Conservation (phyloP, 2,797 vertebrate genomes). For the Catharus ustulatus region DNA sequence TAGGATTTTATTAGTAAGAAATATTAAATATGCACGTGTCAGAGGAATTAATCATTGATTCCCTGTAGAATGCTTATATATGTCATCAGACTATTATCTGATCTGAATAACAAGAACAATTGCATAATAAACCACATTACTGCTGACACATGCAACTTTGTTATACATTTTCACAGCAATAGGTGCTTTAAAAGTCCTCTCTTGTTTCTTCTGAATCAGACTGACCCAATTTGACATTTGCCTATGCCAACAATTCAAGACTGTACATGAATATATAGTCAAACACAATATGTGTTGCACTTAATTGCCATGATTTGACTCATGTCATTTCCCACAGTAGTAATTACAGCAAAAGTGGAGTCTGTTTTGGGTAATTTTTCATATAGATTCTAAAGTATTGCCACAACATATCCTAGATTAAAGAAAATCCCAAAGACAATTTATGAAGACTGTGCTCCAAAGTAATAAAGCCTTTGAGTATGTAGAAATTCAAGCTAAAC, state of each 20-base stretch:
- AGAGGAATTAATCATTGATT: constrained; percentile 80
- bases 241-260: background rate
- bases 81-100: constrained; percentile 77
- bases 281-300: background rate
- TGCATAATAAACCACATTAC: constrained; percentile 77
- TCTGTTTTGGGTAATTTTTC: constrained; percentile 1
- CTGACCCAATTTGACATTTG: background rate
- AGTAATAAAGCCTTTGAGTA: background rate
- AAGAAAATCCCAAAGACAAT: background rate
- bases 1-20: constrained; percentile 73
- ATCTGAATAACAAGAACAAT: constrained; percentile 80
- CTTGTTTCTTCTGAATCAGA: constrained; percentile 10
- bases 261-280: background rate
- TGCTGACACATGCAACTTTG: constrained; percentile 77
- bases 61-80: constrained; percentile 77
- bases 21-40: constrained; percentile 72
- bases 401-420: background rate
- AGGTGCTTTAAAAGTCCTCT: background rate
- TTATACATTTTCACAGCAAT: constrained; percentile 46
- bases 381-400: background rate
- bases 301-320: constrained; percentile 25
- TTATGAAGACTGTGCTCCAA: background rate
- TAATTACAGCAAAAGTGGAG: constrained; percentile 20
- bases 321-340: background rate
- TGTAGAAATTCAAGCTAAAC: background rate